Base-by-base conservation (phyloP, 2,888 invertebrate species). In the Ormyrus pomaceus region DNA sequence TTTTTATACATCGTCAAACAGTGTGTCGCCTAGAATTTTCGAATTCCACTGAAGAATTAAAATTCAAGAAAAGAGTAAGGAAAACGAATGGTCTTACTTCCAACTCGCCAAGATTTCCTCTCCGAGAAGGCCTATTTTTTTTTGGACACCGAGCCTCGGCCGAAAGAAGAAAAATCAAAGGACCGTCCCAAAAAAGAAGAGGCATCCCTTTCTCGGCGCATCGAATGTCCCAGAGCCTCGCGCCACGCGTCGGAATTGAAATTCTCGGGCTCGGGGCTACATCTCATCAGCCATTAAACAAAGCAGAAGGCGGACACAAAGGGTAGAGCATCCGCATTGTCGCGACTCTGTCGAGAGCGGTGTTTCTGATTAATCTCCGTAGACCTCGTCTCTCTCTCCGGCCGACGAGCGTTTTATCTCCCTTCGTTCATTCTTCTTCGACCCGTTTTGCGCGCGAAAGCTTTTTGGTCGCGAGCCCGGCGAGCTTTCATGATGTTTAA, bases 241-340 rank as follows among this genome's bases (percentile, higher is more conserved):
- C 48, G 55, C 56, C 10, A 51, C 13, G 7, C 64, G 58, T 34
- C 51, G 19, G 53, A 56, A 50, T 53, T 73, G n/a, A 66, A 62
- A 61, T 66, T 73, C 73, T 73, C 51, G 4, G 8, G 5, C 19
- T 13, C n/a, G 50, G 62, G 11, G 86, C 87, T 87, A 87, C 88
- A 89, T 89, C 87, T 87, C 88, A 88, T 89, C 88, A 89, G 86
- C 87, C 87, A 89, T 88, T 88, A 88, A 87, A 88, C 88, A 89
- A 88, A 88, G 88, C 87, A 86, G 84, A 84, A 61, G 82, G 80
- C 83, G 83, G 82, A 83, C 82, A 87, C 86, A 89, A 90, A 88
- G 86, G 51, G 73, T 19, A 19, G 86, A 83, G 85, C 84, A 80
- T 84, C 84, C 81, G 86, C 86, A 88, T 87, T 87, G 87, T 87